A percentile compares a stretch with the other conserved stretches of the same genome.
Conservation (phyloP, 1,140 invertebrate species). For the Drosophila novamexicana region DNA sequence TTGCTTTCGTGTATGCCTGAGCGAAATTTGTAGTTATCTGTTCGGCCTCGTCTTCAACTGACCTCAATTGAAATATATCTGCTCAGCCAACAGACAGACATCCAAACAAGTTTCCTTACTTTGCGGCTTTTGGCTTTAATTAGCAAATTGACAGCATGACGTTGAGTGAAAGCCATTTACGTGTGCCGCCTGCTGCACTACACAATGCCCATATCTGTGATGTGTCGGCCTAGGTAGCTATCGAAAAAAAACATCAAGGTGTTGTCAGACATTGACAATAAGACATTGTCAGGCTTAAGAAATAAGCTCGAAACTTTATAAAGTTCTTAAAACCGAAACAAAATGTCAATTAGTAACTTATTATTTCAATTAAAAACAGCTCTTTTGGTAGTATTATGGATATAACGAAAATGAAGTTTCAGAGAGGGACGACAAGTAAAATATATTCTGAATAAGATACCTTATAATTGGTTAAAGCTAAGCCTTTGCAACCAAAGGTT, state of each 20-base stretch:
- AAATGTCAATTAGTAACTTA: slow-evolving; percentile 14
- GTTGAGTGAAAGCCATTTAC: slow-evolving; percentile 47
- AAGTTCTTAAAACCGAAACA: not conserved
- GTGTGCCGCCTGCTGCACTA: not conserved
- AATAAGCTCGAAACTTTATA: not conserved
- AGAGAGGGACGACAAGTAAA: not conserved
- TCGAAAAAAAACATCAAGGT: slow-evolving; percentile 17
- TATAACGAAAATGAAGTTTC: not conserved
- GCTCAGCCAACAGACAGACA: not conserved
- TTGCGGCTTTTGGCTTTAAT: slow-evolving; percentile 53
- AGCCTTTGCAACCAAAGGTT: not conserved
- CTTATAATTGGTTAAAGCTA: not conserved
- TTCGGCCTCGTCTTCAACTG: slow-evolving; percentile 31
- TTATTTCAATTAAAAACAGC: not conserved
- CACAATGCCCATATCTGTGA: slow-evolving; percentile 15
- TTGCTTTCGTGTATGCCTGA: slow-evolving; percentile 57
- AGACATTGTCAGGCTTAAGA: not conserved
- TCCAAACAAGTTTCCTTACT: slow-evolving; percentile 46
- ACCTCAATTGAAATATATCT: slow-evolving; percentile 44
- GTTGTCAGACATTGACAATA: not conserved
- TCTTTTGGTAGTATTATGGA: not conserved
- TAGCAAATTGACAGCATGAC: slow-evolving; percentile 60
- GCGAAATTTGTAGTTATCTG: slow-evolving; percentile 54
- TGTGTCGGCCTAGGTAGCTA: slow-evolving; percentile 10
- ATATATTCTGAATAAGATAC: no score